A percentile compares a stretch with the other conserved stretches of the same genome.
These are phyloP conservation scores for Sphenopsis melanotis DNA, from an alignment of 2,797 vertebrate genomes.

Conservation along the genomic window DNA sequence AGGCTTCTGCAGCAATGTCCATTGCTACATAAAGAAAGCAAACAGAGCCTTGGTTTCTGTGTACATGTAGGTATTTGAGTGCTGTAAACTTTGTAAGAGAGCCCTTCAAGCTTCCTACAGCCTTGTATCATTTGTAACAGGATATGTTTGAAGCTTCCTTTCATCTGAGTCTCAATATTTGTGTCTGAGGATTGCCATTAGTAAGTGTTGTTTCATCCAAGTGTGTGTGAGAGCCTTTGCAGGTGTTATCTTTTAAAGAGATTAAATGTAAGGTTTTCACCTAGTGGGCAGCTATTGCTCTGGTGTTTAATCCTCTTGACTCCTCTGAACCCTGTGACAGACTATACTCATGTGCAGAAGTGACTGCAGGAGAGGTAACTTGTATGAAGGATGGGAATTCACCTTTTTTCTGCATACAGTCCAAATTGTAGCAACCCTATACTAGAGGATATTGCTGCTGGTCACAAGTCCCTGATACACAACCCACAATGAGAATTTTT, in stretches of 20 bases:
- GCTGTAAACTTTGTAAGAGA: not conserved
- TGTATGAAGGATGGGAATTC: not conserved
- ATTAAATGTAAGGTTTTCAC: conserved; percentile 16
- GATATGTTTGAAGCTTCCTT: not conserved
- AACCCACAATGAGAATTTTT: not conserved
- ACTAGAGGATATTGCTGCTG: not conserved
- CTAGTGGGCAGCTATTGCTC: not conserved
- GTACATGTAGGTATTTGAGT: accelerated
- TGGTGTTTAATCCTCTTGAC: conserved; percentile 27
- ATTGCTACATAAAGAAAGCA: not conserved
- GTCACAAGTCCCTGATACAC: not conserved
- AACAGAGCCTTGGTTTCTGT: not conserved
- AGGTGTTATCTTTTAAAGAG: conserved; percentile 25
- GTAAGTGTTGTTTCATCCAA: not conserved
- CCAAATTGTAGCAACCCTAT: not conserved
- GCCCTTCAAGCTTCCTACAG: not conserved
- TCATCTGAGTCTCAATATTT: not conserved
- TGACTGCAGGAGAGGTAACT: not conserved
- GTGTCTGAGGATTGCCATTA: not conserved
- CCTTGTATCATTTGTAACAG: not conserved
- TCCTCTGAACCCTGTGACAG: not conserved
- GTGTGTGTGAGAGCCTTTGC: not conserved
- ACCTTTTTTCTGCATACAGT: not conserved
- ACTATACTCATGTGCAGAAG: not conserved
- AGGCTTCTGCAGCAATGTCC: not conserved